Conservation (phyloP, 2,113 vertebrate species). For the Paraplagusia blochii region DNA sequence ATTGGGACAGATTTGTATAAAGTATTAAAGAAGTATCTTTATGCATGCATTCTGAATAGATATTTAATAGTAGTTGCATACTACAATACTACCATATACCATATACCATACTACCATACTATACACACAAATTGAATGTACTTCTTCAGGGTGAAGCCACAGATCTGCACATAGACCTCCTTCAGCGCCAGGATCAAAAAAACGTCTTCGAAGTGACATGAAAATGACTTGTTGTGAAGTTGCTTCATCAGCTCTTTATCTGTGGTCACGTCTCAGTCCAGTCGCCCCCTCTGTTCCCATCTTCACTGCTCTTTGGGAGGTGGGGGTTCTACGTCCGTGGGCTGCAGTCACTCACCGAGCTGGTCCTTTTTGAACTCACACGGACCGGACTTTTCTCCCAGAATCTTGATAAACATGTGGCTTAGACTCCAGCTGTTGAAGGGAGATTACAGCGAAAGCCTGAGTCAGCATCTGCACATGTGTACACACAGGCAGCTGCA, state of each 20-base stretch:
- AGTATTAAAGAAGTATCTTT: no score
- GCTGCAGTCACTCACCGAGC: constrained; percentile 45
- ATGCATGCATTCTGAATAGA: no score
- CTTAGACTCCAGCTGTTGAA: constrained; percentile 49
- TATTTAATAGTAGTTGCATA: no score
- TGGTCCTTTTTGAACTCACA: constrained; percentile 50
- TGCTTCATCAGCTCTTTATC: constrained; percentile 39
- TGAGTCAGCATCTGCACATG: constrained; percentile 50
- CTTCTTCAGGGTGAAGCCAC: no score
- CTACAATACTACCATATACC: no score
- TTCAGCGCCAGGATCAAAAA: no score
- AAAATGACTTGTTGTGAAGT: constrained; percentile 39
- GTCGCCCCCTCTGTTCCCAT: constrained; percentile 62
- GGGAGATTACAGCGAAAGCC: constrained; percentile 44
- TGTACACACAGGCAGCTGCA: constrained; percentile 23
- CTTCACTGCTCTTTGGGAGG: constrained; percentile 22
- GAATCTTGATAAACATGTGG: constrained; percentile 54
- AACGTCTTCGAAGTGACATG: constrained; percentile 10
- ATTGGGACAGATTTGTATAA: no score
- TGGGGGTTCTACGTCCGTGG: constrained; percentile 1
- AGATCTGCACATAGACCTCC: constrained; percentile 1
- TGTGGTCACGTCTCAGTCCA: constrained; percentile 31
- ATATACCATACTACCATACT: no score
- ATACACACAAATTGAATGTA: no score
- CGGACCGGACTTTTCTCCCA: constrained; percentile 13